These are phyloP conservation scores for Myiotriccus ornatus DNA, from an alignment of 2,797 vertebrate species.

Conservation along the genomic window DNA sequence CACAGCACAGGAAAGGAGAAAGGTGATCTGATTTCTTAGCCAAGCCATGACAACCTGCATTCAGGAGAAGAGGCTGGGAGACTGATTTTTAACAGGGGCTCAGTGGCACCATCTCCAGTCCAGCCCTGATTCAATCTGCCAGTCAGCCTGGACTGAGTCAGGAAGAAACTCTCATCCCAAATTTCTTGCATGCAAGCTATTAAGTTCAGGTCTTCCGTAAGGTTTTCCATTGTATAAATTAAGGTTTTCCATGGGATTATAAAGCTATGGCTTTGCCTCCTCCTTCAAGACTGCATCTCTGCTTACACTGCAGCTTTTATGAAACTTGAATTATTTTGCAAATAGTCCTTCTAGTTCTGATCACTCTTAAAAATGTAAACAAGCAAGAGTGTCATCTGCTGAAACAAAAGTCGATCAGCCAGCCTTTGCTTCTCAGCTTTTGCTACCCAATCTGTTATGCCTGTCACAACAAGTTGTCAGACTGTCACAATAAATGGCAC, in stretches of 20 bases:
- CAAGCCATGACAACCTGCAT: neutral
- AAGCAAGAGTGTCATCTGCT: neutral
- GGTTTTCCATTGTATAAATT: neutral
- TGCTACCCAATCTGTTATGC: neutral
- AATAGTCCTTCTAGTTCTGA: neutral
- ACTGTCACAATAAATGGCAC: slow-evolving; percentile 9
- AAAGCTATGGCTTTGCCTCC: neutral
- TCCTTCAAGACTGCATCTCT: neutral
- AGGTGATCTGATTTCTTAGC: neutral
- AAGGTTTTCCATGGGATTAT: neutral
- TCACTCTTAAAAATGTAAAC: neutral
- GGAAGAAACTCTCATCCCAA: neutral
- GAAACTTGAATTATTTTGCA: neutral
- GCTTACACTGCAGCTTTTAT: neutral
- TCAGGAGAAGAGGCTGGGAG: neutral
- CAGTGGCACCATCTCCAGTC: neutral
- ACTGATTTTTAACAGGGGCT: neutral
- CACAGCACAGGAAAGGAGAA: neutral
- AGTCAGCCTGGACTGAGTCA: neutral
- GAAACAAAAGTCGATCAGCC: neutral
- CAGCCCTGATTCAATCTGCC: rapidly evolving
- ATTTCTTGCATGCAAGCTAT: neutral
- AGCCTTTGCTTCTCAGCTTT: slow-evolving; percentile 13
- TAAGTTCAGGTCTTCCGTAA: neutral
- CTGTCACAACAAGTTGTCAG: slow-evolving; percentile 17